A percentile compares a stretch with the other conserved stretches of the same genome.
Evolutionary conservation across 2,888 invertebrate species (phyloP).

Genomic region (Glyphotaelius pellucidus): DNA sequence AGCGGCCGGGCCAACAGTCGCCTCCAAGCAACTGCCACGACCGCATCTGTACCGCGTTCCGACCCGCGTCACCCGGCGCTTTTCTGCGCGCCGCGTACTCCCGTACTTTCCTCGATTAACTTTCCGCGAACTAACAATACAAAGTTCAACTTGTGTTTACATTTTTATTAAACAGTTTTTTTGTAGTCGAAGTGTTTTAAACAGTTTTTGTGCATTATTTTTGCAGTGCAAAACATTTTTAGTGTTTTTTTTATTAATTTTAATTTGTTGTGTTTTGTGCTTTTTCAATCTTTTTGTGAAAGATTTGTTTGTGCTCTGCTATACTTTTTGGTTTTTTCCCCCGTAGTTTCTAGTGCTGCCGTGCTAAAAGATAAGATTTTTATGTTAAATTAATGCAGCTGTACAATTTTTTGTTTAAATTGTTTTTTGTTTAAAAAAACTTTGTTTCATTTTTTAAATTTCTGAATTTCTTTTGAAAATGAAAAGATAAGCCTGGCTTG

Average conservation of each 20-base stretch:
- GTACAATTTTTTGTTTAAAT: neutral
- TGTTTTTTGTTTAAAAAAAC: neutral
- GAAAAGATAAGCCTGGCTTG: neutral
- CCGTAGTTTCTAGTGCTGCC: slow-evolving; percentile 23
- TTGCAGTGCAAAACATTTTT: slow-evolving; percentile 27
- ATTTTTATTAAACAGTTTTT: slow-evolving; percentile 24
- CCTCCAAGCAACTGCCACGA: slow-evolving; percentile 48
- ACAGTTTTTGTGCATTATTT: slow-evolving; percentile 45
- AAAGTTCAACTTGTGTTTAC: slow-evolving; percentile 10
- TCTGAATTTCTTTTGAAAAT: neutral
- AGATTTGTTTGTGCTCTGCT: slow-evolving; percentile 36
- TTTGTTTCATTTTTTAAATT: neutral
- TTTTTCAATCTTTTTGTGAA: slow-evolving; percentile 23
- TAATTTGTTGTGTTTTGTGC: slow-evolving; percentile 28
- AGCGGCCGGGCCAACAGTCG: slow-evolving; percentile 50
- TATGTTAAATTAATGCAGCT: neutral
- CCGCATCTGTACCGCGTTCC: slow-evolving; percentile 42
- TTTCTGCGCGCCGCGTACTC: slow-evolving; percentile 32
- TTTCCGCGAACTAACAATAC: slow-evolving; percentile 41
- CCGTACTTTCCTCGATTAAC: slow-evolving; percentile 15
- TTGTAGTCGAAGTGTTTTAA: neutral
- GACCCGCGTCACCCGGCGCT: neutral
- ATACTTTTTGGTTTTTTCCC: slow-evolving; percentile 13
- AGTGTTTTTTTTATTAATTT: slow-evolving; percentile 2
- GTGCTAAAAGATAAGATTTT: neutral